Base-by-base conservation (phyloP, 2,888 invertebrate genomes). In the Villa cingulata region DNA sequence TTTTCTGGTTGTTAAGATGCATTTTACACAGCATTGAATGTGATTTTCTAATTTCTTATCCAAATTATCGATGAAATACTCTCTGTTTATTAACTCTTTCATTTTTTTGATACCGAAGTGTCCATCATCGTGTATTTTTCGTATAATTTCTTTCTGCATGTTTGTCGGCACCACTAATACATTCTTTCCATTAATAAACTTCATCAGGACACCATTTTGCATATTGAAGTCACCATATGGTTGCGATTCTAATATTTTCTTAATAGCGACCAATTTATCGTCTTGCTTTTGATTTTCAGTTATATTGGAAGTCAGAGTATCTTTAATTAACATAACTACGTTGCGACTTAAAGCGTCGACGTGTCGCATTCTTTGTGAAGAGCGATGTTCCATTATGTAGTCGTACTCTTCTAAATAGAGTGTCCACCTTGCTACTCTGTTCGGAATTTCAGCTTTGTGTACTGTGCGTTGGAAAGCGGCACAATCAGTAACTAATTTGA, bases 121-220 rank as follows among this genome's bases (percentile, higher is more conserved):
- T 20, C 65, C 63, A n/a, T 52, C 53, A 37, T 61, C 61, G 53
- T 66, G 65, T 1, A 54, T 53, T 20, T 37, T 55, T 39, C 53
- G 54, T 7, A 67, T 64, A 5, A 67, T 55, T 46, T 65, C 58
- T 2, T 27, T 44, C 48, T 62, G 57, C 59, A 70, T 58, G 2
- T 18, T 19, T 37, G 53, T 59, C 1, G 67, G 66, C 15, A 65
- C 55, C 0, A 60, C 57, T 4, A 62, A 46, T 1, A 58, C 4
- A 0, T 45, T 36, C 19, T 36, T 19, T 2, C 39, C 48, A 6
- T 39, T 40, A 14, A 12, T 18, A n/a, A n/a, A 7, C 14, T 18
- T 42, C 15, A 29, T 29, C 7, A 42, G 16, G 4, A 42, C 18
- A 16, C 41, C 41, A 1, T 29, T 19, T 18, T 44, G 16, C 3